Percentiles rank a stretch among this genome's conserved stretches.
Conservation (phyloP, 2,113 vertebrate genomes). For the Mastomys natalensis region DNA sequence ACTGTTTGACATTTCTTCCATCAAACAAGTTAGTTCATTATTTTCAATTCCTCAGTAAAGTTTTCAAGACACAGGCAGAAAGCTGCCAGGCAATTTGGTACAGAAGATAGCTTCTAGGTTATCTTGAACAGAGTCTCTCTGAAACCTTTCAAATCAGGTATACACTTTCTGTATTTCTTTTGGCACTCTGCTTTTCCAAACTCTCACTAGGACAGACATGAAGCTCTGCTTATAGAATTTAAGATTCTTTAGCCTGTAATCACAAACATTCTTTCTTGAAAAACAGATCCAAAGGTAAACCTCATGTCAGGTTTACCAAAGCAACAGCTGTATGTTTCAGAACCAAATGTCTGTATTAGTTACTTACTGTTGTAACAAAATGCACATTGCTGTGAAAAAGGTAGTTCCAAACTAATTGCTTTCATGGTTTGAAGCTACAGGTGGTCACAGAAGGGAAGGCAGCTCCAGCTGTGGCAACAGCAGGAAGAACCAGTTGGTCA, state of each 20-base stretch:
- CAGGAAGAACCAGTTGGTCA: neutral
- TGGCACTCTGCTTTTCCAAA: neutral
- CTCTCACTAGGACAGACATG: neutral
- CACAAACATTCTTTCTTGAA: neutral
- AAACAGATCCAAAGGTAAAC: neutral
- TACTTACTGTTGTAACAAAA: neutral
- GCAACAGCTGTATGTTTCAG: neutral
- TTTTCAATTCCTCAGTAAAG: neutral
- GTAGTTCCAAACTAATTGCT: neutral
- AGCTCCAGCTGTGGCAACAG: neutral
- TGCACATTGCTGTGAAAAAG: neutral
- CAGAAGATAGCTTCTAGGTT: neutral
- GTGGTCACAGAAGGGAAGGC: neutral
- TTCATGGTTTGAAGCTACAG: neutral
- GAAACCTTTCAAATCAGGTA: neutral
- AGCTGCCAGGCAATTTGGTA: neutral
- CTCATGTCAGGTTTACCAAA: neutral
- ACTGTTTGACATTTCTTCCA: neutral
- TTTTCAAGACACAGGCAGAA: neutral
- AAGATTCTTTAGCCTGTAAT: neutral
- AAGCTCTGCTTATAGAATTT: neutral
- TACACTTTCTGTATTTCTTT: neutral
- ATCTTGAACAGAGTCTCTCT: neutral
- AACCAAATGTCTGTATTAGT: too few relatives aligned
- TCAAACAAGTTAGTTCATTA: neutral